Evolutionary conservation across 2,797 vertebrate genomes (phyloP), one percentile per base, ranked within the genome.

Genomic region (Petrocephalus schoutedeni): DNA sequence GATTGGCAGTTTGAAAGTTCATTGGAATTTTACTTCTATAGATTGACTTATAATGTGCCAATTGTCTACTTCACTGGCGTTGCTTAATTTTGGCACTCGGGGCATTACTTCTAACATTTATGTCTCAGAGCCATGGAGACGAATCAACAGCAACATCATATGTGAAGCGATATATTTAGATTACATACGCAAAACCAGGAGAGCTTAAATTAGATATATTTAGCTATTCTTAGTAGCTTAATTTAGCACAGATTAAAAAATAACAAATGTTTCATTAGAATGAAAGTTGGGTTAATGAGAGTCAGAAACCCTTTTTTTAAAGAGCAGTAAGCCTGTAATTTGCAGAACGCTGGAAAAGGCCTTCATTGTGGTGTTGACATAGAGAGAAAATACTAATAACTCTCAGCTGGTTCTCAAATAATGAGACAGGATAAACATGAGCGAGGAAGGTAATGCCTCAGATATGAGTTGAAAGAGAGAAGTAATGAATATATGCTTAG

Each of bases 251-350:
- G 74, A 45, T 49, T 80, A 36, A 80, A 80, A 80, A 49, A 80
- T 80, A 80, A 80, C 74, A 80, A 80, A 80, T 80, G 41, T 80
- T 80, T 49, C 74, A 80, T 80, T 80, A 80, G 74, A 80, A 80
- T 45, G 45, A 80, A 80, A 80, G 41, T 45, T 41, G 45, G 74
- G 74, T 80, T 80, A 80, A 80, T 80, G 74, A n/a, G 74, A 45
- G 74, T 80, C 74, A 80, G 74, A 80, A 80, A 80, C 6, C 74
- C 41, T 45, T 77, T 80, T 49, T 80, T 77, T 41, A 80, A 56
- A 53, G 41, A 80, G 41, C 74, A 80, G 36, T 80, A 80, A 80
- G 74, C 1, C 41, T 0, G 74, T 49, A 80, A 80, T 19, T 45
- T 49, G 41, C 74, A 49, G 41, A 49, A 80, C 41, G n/a, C 4